Conservation (phyloP, 2,113 vertebrate genomes). For the Epinephelus lanceolatus region DNA sequence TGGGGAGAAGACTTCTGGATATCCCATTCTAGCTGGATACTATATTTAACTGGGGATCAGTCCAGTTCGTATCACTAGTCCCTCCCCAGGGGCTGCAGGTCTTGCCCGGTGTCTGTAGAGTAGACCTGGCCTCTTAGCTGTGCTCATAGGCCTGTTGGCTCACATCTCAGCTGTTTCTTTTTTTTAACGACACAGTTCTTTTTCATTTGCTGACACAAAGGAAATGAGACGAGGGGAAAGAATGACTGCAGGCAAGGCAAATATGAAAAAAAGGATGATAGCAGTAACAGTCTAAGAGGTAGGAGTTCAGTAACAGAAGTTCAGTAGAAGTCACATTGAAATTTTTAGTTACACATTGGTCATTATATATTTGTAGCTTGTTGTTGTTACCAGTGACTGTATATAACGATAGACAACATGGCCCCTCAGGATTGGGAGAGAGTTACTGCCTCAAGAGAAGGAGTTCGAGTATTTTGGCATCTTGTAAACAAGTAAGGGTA, state of each 20-base stretch:
- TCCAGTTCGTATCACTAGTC: constrained; percentile 83
- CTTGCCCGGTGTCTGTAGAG: constrained; percentile 50
- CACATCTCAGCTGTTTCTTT: constrained; percentile 37
- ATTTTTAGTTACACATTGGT: not conserved
- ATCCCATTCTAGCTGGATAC: constrained; percentile 69
- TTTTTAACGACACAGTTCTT: constrained; percentile 22
- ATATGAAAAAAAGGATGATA: constrained; percentile 38
- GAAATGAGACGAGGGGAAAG: constrained; percentile 46
- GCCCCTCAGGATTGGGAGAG: no score
- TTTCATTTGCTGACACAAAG: constrained; percentile 65
- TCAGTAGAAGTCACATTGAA: not conserved
- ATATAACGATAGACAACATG: no score
- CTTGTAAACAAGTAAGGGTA: no score
- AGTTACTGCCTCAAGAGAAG: no score
- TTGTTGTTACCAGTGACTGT: no score
- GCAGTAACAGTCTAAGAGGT: constrained; percentile 26
- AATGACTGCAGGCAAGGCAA: constrained; percentile 40
- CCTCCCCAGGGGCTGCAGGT: constrained; percentile 77
- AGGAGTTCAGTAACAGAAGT: not conserved
- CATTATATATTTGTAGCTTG: not conserved
- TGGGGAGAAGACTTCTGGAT: constrained; percentile 74
- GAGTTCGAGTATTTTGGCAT: no score
- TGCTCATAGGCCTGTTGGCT: constrained; percentile 56
- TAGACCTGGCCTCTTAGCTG: constrained; percentile 23
- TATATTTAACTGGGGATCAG: constrained; percentile 87